Evolutionary conservation across 2,888 invertebrate genomes (phyloP).

Genomic region (Eupithecia subfuscata): DNA sequence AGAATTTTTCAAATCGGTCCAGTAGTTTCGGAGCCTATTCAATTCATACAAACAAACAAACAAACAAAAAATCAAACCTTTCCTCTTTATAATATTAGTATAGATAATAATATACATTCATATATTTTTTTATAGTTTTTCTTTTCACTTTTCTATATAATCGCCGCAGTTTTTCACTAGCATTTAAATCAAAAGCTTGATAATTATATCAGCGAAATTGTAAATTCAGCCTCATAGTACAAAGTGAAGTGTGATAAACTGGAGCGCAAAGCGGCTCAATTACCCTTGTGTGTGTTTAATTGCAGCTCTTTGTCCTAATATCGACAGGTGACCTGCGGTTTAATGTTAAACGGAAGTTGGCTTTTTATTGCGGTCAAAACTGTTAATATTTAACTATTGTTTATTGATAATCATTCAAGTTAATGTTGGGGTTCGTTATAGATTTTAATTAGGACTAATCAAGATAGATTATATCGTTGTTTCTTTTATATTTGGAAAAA

Average conservation of each 20-base stretch:
- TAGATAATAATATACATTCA: too few species aligned
- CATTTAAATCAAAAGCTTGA: not conserved
- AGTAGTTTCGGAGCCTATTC: too few species aligned
- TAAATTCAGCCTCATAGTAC: not conserved
- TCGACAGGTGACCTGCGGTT: conserved; percentile 45
- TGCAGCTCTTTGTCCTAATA: conserved; percentile 29
- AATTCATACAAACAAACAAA: too few species aligned
- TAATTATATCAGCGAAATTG: not conserved
- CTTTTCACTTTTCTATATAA: not conserved
- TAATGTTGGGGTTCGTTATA: conserved; percentile 36
- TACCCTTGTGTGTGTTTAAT: conserved; percentile 16
- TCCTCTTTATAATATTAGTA: too few species aligned
- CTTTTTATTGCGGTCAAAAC: conserved; percentile 44
- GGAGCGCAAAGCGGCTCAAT: not conserved
- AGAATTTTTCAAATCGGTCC: too few species aligned
- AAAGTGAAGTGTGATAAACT: not conserved
- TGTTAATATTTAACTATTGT: conserved; percentile 39
- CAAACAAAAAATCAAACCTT: too few species aligned
- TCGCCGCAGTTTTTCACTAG: too few species aligned
- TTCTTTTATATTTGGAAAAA: conserved; percentile 21
- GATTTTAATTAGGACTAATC: conserved; percentile 36
- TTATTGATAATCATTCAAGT: conserved; percentile 41
- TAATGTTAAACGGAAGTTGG: conserved; percentile 42
- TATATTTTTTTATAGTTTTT: not conserved
- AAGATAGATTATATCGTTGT: conserved; percentile 35